Conservation (phyloP, 2,113 vertebrate genomes). For the Hypanus sabinus region DNA sequence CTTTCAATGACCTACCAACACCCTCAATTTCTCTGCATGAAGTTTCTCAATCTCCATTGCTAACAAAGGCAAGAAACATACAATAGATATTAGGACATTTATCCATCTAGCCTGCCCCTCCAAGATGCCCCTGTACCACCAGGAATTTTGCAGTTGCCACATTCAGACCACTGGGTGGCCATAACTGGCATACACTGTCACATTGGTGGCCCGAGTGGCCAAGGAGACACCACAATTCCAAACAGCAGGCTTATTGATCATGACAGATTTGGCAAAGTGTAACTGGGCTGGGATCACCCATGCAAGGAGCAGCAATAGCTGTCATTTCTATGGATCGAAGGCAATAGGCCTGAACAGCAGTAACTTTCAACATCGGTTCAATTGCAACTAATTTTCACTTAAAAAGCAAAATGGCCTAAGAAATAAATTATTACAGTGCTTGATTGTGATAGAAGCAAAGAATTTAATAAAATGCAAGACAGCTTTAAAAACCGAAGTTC, state of each 20-base stretch:
- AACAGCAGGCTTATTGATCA: neutral
- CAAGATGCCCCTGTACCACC: neutral
- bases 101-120: neutral
- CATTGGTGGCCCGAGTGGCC: neutral
- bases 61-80: neutral
- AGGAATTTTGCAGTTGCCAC: neutral
- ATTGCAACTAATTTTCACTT: neutral
- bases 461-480: neutral
- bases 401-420: neutral
- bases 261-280: neutral
- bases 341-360: neutral
- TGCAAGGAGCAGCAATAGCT: neutral
- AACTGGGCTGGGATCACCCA: neutral
- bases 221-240: neutral
- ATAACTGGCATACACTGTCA: neutral
- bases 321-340: neutral
- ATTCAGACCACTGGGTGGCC: neutral
- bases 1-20: neutral
- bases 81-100: neutral
- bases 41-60: neutral
- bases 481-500: neutral
- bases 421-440: slow-evolving; percentile 23
- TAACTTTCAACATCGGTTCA: neutral
- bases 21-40: neutral
- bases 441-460: neutral